Conservation (phyloP, 2,797 vertebrate genomes). For the Falco naumanni region DNA sequence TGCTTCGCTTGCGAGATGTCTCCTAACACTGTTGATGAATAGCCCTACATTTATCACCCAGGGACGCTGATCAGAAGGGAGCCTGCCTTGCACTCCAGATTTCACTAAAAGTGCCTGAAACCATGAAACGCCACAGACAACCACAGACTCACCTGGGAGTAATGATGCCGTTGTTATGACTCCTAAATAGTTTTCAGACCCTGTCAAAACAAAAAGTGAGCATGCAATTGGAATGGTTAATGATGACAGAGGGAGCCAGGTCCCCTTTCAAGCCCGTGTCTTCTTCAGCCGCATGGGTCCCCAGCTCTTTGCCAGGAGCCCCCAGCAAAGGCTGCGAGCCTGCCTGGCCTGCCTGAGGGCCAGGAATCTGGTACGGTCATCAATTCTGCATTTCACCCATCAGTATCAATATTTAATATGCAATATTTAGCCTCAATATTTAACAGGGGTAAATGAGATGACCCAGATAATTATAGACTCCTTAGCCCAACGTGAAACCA, state of each 20-base stretch:
- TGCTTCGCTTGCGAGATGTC: background rate
- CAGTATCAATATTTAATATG: background rate
- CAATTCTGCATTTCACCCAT: background rate
- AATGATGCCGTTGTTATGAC: background rate
- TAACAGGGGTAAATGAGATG: background rate
- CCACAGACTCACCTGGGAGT: background rate
- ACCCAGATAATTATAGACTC: background rate
- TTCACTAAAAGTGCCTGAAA: conserved; percentile 39
- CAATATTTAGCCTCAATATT: background rate
- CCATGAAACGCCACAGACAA: background rate
- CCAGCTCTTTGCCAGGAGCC: background rate
- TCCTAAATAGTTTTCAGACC: conserved; percentile 19
- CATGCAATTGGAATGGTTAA: background rate
- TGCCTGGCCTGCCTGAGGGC: background rate
- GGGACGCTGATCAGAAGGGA: background rate
- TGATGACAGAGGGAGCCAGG: too few species aligned
- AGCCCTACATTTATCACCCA: conserved; percentile 41
- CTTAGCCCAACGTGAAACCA: background rate
- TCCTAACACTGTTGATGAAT: conserved; percentile 26
- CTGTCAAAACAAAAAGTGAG: background rate
- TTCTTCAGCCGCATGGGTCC: background rate
- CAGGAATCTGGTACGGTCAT: background rate
- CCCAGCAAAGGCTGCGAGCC: background rate
- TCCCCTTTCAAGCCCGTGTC: background rate
- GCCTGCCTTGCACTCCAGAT: background rate